Conservation (phyloP, 2,797 vertebrate genomes). For the Clarias platycephalus region DNA sequence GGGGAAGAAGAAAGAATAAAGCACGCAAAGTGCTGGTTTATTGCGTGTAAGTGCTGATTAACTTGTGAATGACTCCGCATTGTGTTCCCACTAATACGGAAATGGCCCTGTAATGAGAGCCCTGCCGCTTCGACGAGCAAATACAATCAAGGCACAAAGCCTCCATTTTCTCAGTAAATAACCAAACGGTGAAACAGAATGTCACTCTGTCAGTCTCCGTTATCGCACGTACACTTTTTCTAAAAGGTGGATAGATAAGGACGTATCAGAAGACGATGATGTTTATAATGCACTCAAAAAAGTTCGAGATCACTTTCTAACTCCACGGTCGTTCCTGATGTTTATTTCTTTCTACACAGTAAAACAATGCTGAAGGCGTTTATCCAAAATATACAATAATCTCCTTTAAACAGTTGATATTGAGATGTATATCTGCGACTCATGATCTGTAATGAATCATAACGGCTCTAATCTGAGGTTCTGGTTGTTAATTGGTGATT, state of each 20-base stretch:
- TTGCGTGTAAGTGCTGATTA: slow-evolving; percentile 26
- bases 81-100: slow-evolving; percentile 35
- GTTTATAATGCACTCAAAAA: no score
- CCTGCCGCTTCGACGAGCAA: slow-evolving; percentile 24
- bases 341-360: no score
- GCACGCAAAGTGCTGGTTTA: background rate
- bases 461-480: no score
- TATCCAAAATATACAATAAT: no score
- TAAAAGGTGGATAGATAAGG: background rate
- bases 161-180: slow-evolving; percentile 33
- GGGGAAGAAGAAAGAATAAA: background rate
- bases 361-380: no score
- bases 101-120: slow-evolving; percentile 32
- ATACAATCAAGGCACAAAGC: slow-evolving; percentile 39
- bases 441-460: no score
- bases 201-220: background rate
- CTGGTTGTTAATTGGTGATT: no score
- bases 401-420: no score
- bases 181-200: slow-evolving; percentile 11
- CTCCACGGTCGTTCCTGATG: no score
- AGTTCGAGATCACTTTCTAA: no score
- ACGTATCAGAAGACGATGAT: background rate
- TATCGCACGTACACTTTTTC: background rate
- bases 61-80: slow-evolving; percentile 33
- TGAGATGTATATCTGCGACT: no score